These are phyloP conservation scores for Kryphioiulus occultus DNA, from an alignment of 2,888 invertebrate genomes.

Conservation along the genomic window DNA sequence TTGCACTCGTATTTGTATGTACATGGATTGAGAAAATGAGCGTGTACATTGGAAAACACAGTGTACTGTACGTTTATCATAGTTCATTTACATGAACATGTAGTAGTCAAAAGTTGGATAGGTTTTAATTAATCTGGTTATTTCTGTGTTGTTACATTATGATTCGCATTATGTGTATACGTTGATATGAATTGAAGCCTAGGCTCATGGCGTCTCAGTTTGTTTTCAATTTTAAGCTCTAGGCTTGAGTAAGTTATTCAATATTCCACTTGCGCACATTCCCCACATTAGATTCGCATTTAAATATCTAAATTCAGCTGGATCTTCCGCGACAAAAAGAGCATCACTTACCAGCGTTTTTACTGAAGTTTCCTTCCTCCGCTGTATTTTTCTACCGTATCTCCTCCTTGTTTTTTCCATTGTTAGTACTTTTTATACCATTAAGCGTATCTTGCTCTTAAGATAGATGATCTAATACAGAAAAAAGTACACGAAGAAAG, in stretches of 20 bases:
- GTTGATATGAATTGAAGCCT: not conserved
- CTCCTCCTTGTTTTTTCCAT: not conserved
- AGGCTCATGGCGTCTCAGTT: not conserved
- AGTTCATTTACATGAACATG: too few relatives aligned
- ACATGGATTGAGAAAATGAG: too few relatives aligned
- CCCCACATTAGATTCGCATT: not conserved
- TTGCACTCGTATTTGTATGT: too few relatives aligned
- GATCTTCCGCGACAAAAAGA: not conserved
- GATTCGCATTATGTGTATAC: not conserved
- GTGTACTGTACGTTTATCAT: too few relatives aligned
- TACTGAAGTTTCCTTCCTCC: not conserved
- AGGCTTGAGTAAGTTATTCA: not conserved
- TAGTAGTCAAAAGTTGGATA: not conserved
- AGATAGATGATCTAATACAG: constrained; percentile 24
- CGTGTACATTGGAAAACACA: too few relatives aligned
- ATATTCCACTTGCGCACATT: not conserved
- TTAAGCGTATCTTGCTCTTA: not conserved
- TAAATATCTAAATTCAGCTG: not conserved
- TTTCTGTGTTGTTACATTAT: not conserved
- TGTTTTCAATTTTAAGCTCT: not conserved
- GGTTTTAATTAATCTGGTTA: not conserved
- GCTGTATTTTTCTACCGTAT: not conserved
- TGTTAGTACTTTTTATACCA: not conserved
- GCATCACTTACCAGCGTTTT: not conserved
- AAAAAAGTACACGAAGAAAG: not conserved